A percentile compares a stretch with the other conserved stretches of the same genome.
These are phyloP conservation scores for Tenualosa ilisha DNA, from an alignment of 2,797 vertebrate species.

Conservation along the genomic window DNA sequence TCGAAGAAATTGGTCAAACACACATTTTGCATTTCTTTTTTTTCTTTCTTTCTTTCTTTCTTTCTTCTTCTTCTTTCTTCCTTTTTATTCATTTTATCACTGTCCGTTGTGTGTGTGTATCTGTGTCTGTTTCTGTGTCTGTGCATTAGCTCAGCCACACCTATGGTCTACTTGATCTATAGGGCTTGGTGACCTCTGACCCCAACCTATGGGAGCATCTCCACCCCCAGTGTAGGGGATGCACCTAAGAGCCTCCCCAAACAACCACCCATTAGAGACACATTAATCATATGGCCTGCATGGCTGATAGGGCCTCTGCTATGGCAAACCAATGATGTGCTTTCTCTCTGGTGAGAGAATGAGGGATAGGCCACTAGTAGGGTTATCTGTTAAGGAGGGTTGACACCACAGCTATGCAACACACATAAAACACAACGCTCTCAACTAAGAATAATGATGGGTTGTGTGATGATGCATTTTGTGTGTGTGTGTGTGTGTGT, in stretches of 20 bases:
- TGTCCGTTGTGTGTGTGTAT: neutral
- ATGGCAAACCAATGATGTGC: conserved; percentile 49
- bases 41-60: too few species aligned
- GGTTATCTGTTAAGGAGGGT: conserved; percentile 43
- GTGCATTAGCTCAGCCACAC: conserved; percentile 34
- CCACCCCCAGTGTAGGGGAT: conserved; percentile 36
- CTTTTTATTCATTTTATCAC: neutral
- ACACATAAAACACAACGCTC: conserved; percentile 22
- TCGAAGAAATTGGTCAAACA: too few species aligned
- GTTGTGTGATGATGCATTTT: neutral
- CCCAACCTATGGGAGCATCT: conserved; percentile 45
- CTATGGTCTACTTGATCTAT: conserved; percentile 37
- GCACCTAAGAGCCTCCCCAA: conserved; percentile 39
- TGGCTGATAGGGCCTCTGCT: conserved; percentile 37
- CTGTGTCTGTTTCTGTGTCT: neutral
- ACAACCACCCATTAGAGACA: conserved; percentile 47
- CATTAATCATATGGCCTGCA: conserved; percentile 47
- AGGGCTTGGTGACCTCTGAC: conserved; percentile 40
- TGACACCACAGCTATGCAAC: conserved; percentile 29
- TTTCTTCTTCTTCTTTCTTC: neutral
- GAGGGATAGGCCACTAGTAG: conserved; percentile 23
- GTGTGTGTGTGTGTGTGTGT: neutral
- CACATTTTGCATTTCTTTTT: too few species aligned
- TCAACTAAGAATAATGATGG: conserved; percentile 25
- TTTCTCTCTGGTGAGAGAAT: conserved; percentile 41